Evolutionary conservation across 2,888 invertebrate genomes (phyloP), one percentile per base, ranked within the genome.

Genomic region (Orchesellides sinensis): DNA sequence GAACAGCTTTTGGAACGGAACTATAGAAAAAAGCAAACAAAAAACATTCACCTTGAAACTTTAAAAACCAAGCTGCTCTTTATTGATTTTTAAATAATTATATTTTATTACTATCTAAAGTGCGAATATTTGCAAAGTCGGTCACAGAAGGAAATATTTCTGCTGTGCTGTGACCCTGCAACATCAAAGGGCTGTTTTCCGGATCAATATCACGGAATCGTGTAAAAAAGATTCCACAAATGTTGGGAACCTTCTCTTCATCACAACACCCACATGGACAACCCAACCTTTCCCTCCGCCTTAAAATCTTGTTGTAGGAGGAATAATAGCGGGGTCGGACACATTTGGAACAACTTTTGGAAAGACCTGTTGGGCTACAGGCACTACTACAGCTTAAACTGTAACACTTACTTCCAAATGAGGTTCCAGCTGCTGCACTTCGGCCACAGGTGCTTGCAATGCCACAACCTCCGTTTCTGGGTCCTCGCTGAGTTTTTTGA

Each of bases 151-250:
- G 75, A 56, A 75, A 75, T 6, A 29, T n/a, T 27, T 56, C 66
- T 21, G 56, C 32, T 27, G 66, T 75, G 17, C 56, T 19, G 17
- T 27, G 59, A 1, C 75, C 75, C 59, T 75, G 56, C 19, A 75
- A 0, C 66, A 66, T 68, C 12, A 75, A 2, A 0, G 75, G 75
- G 25, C 40, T 25, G 49, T 66, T 47, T 56, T 75, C 75, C 5
- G 35, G 32, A 6, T 56, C 40, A 2, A 66, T 8, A n/a, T 56
- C 40, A 35, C 75, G 66, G n/a, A 66, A 75, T 21, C 75, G 25
- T 12, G 75, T 75, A 19, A 45, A 75, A 6, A 40, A 29, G 49
- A 75, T 75, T 14, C 75, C 75, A 56, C 75, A 75, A 68, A 75
- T 75, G 6, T 75, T 75, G 6, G 75, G 75, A 29, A 54, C 21